Evolutionary conservation across 2,888 invertebrate genomes (phyloP).

Genomic region (Volucella inflata): DNA sequence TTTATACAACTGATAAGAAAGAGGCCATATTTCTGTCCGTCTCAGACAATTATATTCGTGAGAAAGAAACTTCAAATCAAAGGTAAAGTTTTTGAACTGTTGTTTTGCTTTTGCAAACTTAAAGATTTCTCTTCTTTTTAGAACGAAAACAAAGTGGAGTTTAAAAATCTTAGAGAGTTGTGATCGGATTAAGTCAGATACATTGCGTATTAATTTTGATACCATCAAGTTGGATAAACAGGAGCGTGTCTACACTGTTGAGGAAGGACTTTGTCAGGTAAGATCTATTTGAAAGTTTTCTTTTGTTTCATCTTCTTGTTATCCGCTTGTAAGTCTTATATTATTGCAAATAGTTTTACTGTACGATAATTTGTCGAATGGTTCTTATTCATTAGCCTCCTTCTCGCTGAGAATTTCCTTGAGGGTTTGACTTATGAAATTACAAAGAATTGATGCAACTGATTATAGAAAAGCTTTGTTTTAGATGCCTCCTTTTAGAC

Average conservation of each 20-base stretch:
- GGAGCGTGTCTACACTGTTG: constrained; percentile 86
- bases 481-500: too few species aligned
- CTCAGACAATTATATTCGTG: constrained; percentile 84
- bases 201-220: constrained; percentile 86
- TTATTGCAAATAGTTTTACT: too few species aligned
- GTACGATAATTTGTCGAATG: too few species aligned
- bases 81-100: constrained; percentile 77
- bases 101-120: background rate
- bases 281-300: constrained; percentile 24
- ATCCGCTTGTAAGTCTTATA: too few species aligned
- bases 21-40: constrained; percentile 84
- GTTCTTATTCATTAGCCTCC: too few species aligned
- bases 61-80: constrained; percentile 84
- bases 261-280: constrained; percentile 85
- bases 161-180: constrained; percentile 85
- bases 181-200: constrained; percentile 84
- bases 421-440: too few species aligned
- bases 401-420: background rate
- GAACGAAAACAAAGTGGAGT: constrained; percentile 84
- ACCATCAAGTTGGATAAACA: constrained; percentile 86
- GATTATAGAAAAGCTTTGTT: too few species aligned
- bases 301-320: too few species aligned
- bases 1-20: constrained; percentile 79
- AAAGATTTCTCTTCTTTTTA: constrained; percentile 63
- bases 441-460: too few species aligned